phyloP scores from a whole-genome alignment of 2,113 vertebrate genomes.

The Carassius auratus region DNA sequence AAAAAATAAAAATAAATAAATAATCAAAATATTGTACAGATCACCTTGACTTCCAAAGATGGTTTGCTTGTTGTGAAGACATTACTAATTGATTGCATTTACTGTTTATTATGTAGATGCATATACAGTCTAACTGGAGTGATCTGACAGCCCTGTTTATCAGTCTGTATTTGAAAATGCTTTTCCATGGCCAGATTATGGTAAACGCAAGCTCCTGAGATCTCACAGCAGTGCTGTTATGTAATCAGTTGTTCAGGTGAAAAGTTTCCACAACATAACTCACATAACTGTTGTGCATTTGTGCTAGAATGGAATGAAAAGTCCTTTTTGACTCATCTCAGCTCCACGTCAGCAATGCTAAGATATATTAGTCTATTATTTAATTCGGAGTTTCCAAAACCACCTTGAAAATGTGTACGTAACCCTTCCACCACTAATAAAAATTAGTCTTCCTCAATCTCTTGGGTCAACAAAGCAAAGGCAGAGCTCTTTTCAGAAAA shows the following conservation, averaged over 20 bases:
- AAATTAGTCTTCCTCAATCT: not conserved
- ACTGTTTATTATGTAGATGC: too few relatives aligned
- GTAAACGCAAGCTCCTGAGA: too few relatives aligned
- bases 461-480: not conserved
- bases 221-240: not conserved
- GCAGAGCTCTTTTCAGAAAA: conserved; percentile 12
- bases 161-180: too few relatives aligned
- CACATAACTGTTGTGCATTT: conserved; percentile 6
- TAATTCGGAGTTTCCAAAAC: not conserved
- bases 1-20: too few relatives aligned
- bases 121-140: not conserved
- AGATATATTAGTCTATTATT: not conserved
- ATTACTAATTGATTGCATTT: too few relatives aligned
- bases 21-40: too few relatives aligned
- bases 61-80: too few relatives aligned
- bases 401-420: not conserved
- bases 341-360: not conserved
- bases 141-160: too few relatives aligned
- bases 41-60: too few relatives aligned
- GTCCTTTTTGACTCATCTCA: not conserved
- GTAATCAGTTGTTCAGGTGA: not conserved
- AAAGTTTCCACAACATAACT: conserved; percentile 7
- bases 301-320: not conserved
- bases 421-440: not conserved
- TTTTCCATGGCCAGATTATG: too few relatives aligned